Evolutionary conservation across 2,888 invertebrate genomes (phyloP), one percentile per base, ranked within the genome.

Genomic region (Scaptomyza tumidula): DNA sequence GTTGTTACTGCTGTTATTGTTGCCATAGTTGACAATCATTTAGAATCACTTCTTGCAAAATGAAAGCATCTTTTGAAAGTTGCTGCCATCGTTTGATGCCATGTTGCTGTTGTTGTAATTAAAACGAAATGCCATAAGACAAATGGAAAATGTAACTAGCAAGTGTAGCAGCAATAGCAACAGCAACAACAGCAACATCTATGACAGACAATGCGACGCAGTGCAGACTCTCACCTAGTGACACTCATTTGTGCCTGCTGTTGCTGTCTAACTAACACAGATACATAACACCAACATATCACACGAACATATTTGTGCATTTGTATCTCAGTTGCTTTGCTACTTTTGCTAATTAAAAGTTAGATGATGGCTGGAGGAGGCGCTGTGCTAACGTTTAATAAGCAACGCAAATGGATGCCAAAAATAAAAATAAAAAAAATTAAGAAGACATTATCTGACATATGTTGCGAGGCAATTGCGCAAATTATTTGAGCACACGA

Each of bases 11-110:
- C 59, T 68, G 56, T 67, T 78, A 62, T 69, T 75, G 76, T 85
- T 86, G 86, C 88, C 85, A 88, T 86, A 85, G 89, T 85, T 85
- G 85, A 85, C 85, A 85, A 85, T 85, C 87, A 87, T 87, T 88
- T 86, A 85, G 85, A 85, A 85, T 85, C 85, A 85, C 82, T 84
- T 87, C 86, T 84, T 73, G 89, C 79, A 88, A 88, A 85, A 85
- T 85, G 85, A 85, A 85, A 85, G 88, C 85, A 85, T 88, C 85
- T 85, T 85, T 85, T 85, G 85, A 85, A 85, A 85, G 85, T 85
- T 85, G 86, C 84, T 80, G 77, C 64, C 63, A 71, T 24, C 68
- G 54, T 69, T 71, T 72, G 75, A 64, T 75, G 80, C 62, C 72
- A 19, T 19, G 19, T 71, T 80, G 73, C 70, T 87, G 78, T 77